These are phyloP conservation scores for Chromobotia macracanthus DNA, from an alignment of 2,797 vertebrate genomes.

Conservation along the genomic window DNA sequence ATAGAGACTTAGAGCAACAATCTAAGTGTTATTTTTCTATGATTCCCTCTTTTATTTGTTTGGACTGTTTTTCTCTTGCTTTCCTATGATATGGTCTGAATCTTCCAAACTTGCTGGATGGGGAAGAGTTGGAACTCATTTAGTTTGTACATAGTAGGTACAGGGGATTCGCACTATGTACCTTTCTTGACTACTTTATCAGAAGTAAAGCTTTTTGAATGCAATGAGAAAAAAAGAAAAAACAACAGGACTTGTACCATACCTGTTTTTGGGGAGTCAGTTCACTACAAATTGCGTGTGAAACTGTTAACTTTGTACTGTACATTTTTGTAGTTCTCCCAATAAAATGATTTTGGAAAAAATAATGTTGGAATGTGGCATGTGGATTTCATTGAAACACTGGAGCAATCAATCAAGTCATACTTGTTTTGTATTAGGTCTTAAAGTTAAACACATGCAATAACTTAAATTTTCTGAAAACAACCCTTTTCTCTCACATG, in stretches of 20 bases:
- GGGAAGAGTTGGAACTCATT: constrained; percentile 83
- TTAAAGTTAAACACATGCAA: constrained; percentile 5
- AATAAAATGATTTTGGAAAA: constrained; percentile 87
- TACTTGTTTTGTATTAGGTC: constrained; percentile 5
- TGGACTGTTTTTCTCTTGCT: constrained; percentile 54
- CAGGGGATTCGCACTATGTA: constrained; percentile 95
- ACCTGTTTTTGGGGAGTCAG: constrained; percentile 82
- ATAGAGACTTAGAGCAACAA: constrained; percentile 71
- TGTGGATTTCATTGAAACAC: constrained; percentile 34
- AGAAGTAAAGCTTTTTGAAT: constrained; percentile 99
- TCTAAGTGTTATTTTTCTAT: constrained; percentile 65
- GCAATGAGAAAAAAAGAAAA: constrained; percentile 89
- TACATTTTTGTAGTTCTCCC: constrained; percentile 99
- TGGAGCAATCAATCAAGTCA: neutral
- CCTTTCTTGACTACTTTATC: constrained; percentile 97
- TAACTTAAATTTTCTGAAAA: constrained; percentile 3
- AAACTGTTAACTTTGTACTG: constrained; percentile 99
- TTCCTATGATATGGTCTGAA: constrained; percentile 76
- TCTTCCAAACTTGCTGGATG: constrained; percentile 83
- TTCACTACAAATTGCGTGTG: constrained; percentile 98
- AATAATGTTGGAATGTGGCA: constrained; percentile 37
- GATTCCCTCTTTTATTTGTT: constrained; percentile 72
- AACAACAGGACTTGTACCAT: constrained; percentile 84
- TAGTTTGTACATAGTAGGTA: constrained; percentile 95
- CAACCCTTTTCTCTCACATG: neutral